Evolutionary conservation across 2,888 invertebrate species (phyloP), one percentile per base, ranked within the genome.

Genomic region (Perdita meconis): DNA sequence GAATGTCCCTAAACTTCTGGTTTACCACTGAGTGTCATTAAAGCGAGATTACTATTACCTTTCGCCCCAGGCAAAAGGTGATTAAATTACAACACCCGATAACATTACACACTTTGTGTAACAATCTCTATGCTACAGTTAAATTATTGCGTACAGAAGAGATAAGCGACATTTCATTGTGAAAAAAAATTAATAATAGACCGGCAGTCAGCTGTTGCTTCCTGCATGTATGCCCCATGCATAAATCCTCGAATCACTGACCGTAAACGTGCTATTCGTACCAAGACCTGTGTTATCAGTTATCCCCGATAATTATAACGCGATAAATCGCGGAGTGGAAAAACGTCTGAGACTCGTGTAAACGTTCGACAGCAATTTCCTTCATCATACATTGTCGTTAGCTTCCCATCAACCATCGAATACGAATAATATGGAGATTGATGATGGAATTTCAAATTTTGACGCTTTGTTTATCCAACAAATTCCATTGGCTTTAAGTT

Each of bases 171-270:
- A 24, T 65, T 34, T 44, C 42, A 65, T 38, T 47, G 13, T 26
- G n/a, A 59, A 44, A 10, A 38, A 24, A 19, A 26, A 42, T 55
- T 61, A 47, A 61, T 63, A 50, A 57, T 26, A 68, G 13, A 38
- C 13, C 6, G 61, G 19, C 19, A 16, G 44, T 38, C 40, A 8
- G 8, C n/a, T 38, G 16, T 61, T 34, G 30, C 38, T 38, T 61
- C 51, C 57, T 38, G 26, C 44, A 42, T 30, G 8, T 12, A 5
- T n/a, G 30, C 34, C 30, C 12, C 42, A 2, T 30, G 44, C 40
- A 44, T 70, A 70, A 57, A 64, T 63, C 44, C 38, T 38, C 5
- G 51, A 59, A 53, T 60, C 55, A 34, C 38, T 47, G 64, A 55
- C 40, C 34, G 24, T 71, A 47, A 71, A 55, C 59, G 12, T 4